Base-by-base conservation (phyloP, 2,888 invertebrate species). In the Arrhopalites spinosus region DNA sequence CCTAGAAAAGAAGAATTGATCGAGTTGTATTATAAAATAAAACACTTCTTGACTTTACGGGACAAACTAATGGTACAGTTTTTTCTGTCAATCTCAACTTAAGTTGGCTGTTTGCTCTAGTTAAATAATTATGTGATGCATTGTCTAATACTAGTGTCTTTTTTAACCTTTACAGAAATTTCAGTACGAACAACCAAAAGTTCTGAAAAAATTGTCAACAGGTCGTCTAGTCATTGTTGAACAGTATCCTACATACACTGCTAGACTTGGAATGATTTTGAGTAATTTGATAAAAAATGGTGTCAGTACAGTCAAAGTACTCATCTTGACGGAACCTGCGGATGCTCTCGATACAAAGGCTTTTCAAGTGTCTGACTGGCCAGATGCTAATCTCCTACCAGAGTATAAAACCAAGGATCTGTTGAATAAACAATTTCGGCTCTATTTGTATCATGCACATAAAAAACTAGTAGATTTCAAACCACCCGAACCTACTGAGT, bases 151-250 rank as follows among this genome's bases (percentile, higher is more conserved):
- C n/a, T n/a, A n/a, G n/a, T n/a, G n/a, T n/a, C n/a, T 23, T 45
- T 64, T 23, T 64, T 8, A 45, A 43, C 23, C 17, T 36, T n/a
- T n/a, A n/a, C n/a, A 27, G 43, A n/a, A 47, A 27, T 23, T n/a
- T 50, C 27, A n/a, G n/a, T 53, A 20, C n/a, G n/a, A n/a, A 83
- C n/a, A 85, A 86, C 76, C 85, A 85, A 0, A 83, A 83, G 56
- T 84, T 85, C 45, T 76, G 86, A 23, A 87, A 93, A 84, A 89
- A 90, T 78, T 83, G 95, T 67, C 87, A 87, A 11, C 91, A 0
- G 96, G 96, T 0, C 89, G 91, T 80, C 86, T 96, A 17, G 81
- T 95, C n/a, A 84, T 94, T 0, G 85, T 95, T 36, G 80, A 82
- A 59, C 27, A 69, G 23, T 73, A 79, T 13, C 70, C 83, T 27